Evolutionary conservation across 2,113 vertebrate genomes (phyloP), one percentile per base, ranked within the genome.

Genomic region (Engraulis encrasicolus): DNA sequence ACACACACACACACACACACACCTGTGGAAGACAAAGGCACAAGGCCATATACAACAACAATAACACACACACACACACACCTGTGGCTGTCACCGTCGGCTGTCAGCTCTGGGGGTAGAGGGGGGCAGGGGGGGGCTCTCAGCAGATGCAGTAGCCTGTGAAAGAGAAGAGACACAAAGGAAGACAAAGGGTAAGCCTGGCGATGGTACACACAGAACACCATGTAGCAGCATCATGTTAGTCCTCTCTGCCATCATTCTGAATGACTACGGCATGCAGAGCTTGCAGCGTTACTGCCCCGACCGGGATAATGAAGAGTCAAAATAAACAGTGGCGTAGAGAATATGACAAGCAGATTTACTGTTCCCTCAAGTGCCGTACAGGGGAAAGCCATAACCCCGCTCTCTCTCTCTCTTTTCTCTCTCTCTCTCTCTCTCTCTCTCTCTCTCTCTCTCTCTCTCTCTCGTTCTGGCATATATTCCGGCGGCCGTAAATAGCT

Each of bases 141-240:
- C 36, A 11, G 18, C 61, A 61, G 82, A 78, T 83, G 81, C 50
- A 79, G 23, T 45, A 77, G 74, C 45, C 88, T 87, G 82, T 79
- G 37, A 34, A 74, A 87, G 7, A 81, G n/a, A 66, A 79, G 38
- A 23, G 20, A 61, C 20, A 23, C 58, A 66, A 27, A 66, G n/a
- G n/a, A 27, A n/a, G 27, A 66, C 58, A 66, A 7, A 2, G 58
- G 58, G 23, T 66, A n/a, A 66, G 23, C 58, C 12, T 31, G 14
- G 7, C 58, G 27, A 9, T 9, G 12, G n/a, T 27, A 45, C 40
- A 45, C 40, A 45, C 40, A 45, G 9, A 45, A 45, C 40, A 45
- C 40, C 40, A 45, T 9, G 40, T 45, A 45, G 9, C 40, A 45
- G 40, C 40, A 45, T 5, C 40, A 45, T 9, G 40, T 9, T 5